Evolutionary conservation across 2,797 vertebrate species (phyloP).

Genomic region (Micrastur ruficollis): DNA sequence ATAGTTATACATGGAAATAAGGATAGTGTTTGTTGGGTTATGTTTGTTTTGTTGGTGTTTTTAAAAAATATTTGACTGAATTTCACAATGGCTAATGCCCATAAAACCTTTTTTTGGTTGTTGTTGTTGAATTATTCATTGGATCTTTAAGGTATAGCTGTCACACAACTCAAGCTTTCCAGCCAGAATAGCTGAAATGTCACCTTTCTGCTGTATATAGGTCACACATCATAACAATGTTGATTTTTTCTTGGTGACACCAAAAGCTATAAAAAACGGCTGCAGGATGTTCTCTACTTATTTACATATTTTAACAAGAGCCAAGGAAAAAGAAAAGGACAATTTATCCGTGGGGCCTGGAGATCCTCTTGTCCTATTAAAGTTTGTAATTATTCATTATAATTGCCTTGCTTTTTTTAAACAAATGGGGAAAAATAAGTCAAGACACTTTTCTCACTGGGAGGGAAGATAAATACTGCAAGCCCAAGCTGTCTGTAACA

Average conservation of each 20-base stretch:
- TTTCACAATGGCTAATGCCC: neutral
- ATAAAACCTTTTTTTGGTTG: neutral
- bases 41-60: rapidly evolving
- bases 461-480: neutral
- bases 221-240: neutral
- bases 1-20: neutral
- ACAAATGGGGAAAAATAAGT: neutral
- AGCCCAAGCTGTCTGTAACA: neutral
- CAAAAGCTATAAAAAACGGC: conserved; percentile 32
- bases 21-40: neutral
- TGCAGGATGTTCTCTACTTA: conserved; percentile 10
- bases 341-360: neutral
- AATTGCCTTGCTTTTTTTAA: conserved; percentile 9
- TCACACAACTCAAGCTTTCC: neutral
- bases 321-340: neutral
- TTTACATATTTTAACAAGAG: conserved; percentile 59
- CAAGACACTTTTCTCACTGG: neutral
- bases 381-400: conserved; percentile 19
- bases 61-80: neutral
- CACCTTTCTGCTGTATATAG: neutral
- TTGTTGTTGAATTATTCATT: neutral
- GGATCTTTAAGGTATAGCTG: neutral
- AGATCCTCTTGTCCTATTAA: conserved; percentile 22
- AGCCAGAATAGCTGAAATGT: neutral
- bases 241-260: conserved; percentile 15